Evolutionary conservation across 2,888 invertebrate genomes (phyloP).

Genomic region (Parnassius smintheus): DNA sequence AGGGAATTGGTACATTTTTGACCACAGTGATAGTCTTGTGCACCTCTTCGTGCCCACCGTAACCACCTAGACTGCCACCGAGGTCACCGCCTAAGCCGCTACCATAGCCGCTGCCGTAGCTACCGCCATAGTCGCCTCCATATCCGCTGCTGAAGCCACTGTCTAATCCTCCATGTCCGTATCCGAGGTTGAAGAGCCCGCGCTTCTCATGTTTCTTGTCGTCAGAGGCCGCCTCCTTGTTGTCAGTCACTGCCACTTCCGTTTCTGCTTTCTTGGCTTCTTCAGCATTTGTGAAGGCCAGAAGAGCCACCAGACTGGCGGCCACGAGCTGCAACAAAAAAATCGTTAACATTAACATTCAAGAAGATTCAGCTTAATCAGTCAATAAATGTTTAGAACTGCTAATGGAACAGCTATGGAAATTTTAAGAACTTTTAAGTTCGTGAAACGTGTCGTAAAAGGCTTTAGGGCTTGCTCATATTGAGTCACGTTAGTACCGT

Average conservation of each 20-base stretch:
- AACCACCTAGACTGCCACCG: slow-evolving; percentile 41
- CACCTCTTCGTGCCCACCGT: slow-evolving; percentile 74
- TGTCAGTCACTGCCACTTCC: slow-evolving; percentile 80
- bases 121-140: slow-evolving; percentile 46
- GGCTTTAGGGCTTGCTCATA: not conserved
- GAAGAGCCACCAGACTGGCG: slow-evolving; percentile 83
- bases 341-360: not conserved
- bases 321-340: slow-evolving; percentile 74
- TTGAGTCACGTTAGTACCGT: not conserved
- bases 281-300: slow-evolving; percentile 81
- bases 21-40: slow-evolving; percentile 87
- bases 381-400: no score
- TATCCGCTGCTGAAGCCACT: slow-evolving; percentile 48
- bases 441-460: not conserved
- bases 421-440: not conserved
- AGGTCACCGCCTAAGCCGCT: slow-evolving; percentile 37
- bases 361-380: no score
- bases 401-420: not conserved
- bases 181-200: slow-evolving; percentile 82
- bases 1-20: slow-evolving; percentile 86
- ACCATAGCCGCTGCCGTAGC: slow-evolving; percentile 56
- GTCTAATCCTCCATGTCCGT: slow-evolving; percentile 54
- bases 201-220: slow-evolving; percentile 89
- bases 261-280: slow-evolving; percentile 81
- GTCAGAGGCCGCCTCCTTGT: slow-evolving; percentile 72